A percentile compares a stretch with the other conserved stretches of the same genome.
Evolutionary conservation across 2,888 invertebrate genomes (phyloP).

Genomic region (Xylophagus ater): DNA sequence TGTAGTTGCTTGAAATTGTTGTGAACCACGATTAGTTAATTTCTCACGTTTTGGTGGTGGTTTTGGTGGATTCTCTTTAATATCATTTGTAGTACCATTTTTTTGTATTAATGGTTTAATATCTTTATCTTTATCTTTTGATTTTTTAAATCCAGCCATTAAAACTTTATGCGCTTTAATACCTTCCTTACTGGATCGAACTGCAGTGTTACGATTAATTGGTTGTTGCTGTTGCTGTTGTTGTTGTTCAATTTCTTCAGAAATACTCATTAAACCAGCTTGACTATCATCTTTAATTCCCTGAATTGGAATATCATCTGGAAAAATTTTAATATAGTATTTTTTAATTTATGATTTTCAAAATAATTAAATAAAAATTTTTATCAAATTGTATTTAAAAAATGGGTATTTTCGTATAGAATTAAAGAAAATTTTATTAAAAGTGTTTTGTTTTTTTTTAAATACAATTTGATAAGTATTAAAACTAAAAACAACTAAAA

Average conservation of each 20-base stretch:
- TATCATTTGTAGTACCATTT: constrained; percentile 14
- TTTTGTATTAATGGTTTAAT: constrained; percentile 20
- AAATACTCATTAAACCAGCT: constrained; percentile 33
- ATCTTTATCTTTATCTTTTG: constrained; percentile 38
- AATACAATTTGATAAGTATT: constrained; percentile 1
- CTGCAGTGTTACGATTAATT: constrained; percentile 32
- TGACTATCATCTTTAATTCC: constrained; percentile 30
- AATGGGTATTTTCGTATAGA: too few species aligned
- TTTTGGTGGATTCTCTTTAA: constrained; percentile 10
- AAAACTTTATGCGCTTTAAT: constrained; percentile 38
- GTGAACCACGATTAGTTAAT: constrained; percentile 14
- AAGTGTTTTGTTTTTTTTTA: constrained; percentile 2
- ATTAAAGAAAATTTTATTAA: too few species aligned
- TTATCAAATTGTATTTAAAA: too few species aligned
- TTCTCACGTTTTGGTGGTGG: constrained; percentile 14
- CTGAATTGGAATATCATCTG: constrained; percentile 86
- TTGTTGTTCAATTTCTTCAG: constrained; percentile 33
- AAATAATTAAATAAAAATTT: too few species aligned
- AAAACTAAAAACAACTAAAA: too few species aligned
- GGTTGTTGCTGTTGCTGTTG: constrained; percentile 25
- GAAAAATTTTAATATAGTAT: constrained; percentile 25
- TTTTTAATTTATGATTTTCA: too few species aligned
- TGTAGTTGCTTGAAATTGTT: constrained; percentile 10
- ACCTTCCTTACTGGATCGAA: constrained; percentile 38
- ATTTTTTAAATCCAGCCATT: constrained; percentile 38